phyloP scores from a whole-genome alignment of 2,888 invertebrate genomes.

The Thymelicus acteon region DNA sequence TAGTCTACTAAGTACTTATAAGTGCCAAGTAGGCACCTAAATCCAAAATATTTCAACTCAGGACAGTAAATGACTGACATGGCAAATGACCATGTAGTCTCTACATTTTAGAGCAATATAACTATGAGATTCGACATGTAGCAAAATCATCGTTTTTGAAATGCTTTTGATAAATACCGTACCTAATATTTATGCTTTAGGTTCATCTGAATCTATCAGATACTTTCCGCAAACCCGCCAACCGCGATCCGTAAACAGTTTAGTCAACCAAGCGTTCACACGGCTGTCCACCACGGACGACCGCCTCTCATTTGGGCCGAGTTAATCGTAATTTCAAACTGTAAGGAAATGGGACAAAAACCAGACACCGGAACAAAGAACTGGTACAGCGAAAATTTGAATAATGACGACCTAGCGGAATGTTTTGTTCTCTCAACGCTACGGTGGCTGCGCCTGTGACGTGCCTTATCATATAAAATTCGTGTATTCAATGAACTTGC shows the following conservation, averaged over 20 bases:
- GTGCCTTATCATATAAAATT: constrained; percentile 45
- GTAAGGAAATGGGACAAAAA: constrained; percentile 78
- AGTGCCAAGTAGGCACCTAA: no score
- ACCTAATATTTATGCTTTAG: no score
- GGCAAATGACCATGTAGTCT: no score
- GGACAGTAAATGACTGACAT: no score
- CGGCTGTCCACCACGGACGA: constrained; percentile 80
- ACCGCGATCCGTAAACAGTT: constrained; percentile 64
- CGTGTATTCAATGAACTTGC: not conserved
- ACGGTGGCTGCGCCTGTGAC: constrained; percentile 68
- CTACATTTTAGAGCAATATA: no score
- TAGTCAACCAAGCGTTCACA: constrained; percentile 78
- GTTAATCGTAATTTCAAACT: constrained; percentile 82
- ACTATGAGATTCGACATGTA: no score
- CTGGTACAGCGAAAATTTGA: constrained; percentile 82
- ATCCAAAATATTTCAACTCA: no score
- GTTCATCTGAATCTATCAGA: constrained; percentile 1
- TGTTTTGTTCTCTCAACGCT: constrained; percentile 74
- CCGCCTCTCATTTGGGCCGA: constrained; percentile 76
- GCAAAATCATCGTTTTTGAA: no score
- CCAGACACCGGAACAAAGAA: constrained; percentile 82
- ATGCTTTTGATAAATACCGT: no score
- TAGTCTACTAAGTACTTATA: no score
- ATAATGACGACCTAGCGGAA: constrained; percentile 82
- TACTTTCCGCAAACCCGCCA: constrained; percentile 47